phyloP scores from a whole-genome alignment of 2,888 invertebrate species.

The Venustoraphidia nigricollis region DNA sequence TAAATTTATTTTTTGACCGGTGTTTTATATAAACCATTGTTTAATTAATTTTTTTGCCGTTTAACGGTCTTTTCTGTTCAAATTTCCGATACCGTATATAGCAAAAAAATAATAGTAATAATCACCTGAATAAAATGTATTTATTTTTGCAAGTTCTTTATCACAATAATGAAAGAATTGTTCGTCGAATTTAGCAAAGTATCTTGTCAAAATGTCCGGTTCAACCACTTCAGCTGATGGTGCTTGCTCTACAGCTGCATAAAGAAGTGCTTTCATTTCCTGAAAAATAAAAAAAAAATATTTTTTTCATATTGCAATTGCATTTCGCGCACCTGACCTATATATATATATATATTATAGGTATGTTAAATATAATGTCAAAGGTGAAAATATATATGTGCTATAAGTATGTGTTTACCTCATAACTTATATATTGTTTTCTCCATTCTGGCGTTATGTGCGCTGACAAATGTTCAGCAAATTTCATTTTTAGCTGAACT shows the following conservation, averaged over 20 bases:
- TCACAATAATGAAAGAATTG: conserved; percentile 91
- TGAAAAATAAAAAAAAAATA: conserved; percentile 26
- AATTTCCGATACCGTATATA: too few relatives aligned
- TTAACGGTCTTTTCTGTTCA: too few relatives aligned
- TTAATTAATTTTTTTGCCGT: too few relatives aligned
- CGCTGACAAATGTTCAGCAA: conserved; percentile 92
- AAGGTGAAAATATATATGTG: background rate
- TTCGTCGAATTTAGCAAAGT: conserved; percentile 89
- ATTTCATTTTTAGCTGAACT: conserved; percentile 62
- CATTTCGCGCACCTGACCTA: background rate
- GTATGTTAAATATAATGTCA: background rate
- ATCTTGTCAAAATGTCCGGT: conserved; percentile 69
- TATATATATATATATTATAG: too few relatives aligned
- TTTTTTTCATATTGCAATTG: background rate
- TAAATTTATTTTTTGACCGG: too few relatives aligned
- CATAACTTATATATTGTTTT: conserved; percentile 89
- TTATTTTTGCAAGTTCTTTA: conserved; percentile 89
- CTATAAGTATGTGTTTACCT: conserved; percentile 35
- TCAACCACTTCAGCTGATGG: conserved; percentile 85
- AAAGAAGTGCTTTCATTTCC: conserved; percentile 94
- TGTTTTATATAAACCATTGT: too few relatives aligned
- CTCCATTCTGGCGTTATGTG: conserved; percentile 99
- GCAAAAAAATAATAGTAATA: too few relatives aligned
- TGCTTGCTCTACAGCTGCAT: conserved; percentile 79
- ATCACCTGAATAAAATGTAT: conserved; percentile 86